Percentiles rank a stretch among this genome's conserved stretches.
Evolutionary conservation across 2,797 vertebrate species (phyloP).

Genomic region (Prionace glauca): DNA sequence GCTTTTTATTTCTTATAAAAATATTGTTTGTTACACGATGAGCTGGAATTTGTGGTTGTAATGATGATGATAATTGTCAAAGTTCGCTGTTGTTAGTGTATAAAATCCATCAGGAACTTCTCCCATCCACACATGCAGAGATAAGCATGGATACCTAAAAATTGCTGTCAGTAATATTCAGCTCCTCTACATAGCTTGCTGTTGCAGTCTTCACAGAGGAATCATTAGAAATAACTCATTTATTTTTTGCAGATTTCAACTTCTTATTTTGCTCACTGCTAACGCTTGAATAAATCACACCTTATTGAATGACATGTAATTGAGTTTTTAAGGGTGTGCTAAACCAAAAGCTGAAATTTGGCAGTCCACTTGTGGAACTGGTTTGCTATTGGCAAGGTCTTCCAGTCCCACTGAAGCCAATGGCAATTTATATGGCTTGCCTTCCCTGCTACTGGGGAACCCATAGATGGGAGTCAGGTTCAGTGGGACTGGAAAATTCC

Average conservation of each 20-base stretch:
- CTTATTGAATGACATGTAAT: not conserved
- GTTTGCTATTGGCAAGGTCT: no score
- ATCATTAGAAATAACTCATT: no score
- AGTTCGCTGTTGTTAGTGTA: not conserved
- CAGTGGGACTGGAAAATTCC: no score
- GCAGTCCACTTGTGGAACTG: no score
- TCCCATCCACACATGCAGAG: not conserved
- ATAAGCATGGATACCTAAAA: not conserved
- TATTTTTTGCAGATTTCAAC: no score
- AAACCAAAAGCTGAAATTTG: no score
- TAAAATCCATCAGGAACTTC: not conserved
- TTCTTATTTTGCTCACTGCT: no score
- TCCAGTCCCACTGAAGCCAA: no score
- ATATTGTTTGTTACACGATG: not conserved
- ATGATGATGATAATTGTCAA: not conserved
- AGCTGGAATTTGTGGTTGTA: not conserved
- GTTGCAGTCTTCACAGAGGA: no score
- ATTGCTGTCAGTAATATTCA: not conserved
- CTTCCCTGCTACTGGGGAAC: no score
- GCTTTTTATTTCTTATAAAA: not conserved
- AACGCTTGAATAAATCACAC: not conserved
- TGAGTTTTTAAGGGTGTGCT: not conserved
- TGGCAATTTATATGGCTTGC: no score
- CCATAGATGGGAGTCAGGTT: no score
- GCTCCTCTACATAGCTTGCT: not conserved